A percentile compares a stretch with the other conserved stretches of the same genome.
These are phyloP conservation scores for Trichonephila clavata DNA, from an alignment of 1,140 invertebrate genomes.

Conservation along the genomic window DNA sequence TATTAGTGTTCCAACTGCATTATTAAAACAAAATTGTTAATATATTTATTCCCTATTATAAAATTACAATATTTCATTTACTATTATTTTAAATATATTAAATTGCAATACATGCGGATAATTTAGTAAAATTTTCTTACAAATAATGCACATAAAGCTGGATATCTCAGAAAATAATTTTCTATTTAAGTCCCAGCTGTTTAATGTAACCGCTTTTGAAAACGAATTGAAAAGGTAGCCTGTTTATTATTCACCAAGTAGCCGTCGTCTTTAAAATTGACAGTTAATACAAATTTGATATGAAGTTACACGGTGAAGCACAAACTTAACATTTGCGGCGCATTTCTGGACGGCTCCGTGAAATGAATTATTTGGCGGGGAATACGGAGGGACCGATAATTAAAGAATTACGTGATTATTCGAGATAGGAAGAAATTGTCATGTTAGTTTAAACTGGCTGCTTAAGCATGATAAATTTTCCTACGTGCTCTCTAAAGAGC, in stretches of 20 bases:
- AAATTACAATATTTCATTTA: no score
- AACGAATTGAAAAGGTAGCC: not conserved
- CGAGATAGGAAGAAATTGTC: not conserved
- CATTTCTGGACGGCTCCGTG: not conserved
- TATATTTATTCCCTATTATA: no score
- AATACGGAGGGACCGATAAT: not conserved
- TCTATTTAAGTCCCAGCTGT: no score
- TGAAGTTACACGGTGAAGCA: not conserved
- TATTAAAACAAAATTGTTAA: no score
- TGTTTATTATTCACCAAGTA: not conserved
- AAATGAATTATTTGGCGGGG: not conserved
- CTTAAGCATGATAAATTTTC: not conserved
- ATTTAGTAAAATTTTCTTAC: no score
- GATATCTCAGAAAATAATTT: no score
- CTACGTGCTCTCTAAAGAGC: not conserved
- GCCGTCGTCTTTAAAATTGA: not conserved
- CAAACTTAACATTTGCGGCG: not conserved
- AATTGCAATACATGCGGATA: no score
- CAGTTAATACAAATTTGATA: conserved; percentile 3
- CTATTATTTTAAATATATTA: no score
- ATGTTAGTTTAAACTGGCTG: conserved; percentile 1
- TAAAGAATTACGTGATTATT: not conserved
- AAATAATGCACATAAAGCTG: no score
- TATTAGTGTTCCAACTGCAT: no score
- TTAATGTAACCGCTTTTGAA: no score